phyloP scores from a whole-genome alignment of 2,797 vertebrate species.

The Falco naumanni region DNA sequence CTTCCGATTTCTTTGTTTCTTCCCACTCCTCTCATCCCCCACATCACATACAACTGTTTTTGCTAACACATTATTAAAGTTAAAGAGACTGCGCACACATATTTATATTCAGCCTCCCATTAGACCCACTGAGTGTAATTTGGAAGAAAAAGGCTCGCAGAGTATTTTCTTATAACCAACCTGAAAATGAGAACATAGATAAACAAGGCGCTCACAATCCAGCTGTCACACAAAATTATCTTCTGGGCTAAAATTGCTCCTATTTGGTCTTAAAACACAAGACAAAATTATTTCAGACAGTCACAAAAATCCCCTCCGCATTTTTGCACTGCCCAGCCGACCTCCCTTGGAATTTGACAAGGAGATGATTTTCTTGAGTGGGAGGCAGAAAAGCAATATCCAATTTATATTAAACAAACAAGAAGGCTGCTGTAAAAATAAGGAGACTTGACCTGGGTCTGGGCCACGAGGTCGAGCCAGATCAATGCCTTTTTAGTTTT shows the following conservation, averaged over 20 bases:
- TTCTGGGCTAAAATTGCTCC: conserved; percentile 29
- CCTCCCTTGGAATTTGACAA: background rate
- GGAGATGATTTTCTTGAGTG: conserved; percentile 27
- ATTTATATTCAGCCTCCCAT: conserved; percentile 15
- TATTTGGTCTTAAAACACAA: background rate
- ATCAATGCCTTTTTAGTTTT: conserved; percentile 43
- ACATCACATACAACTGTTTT: background rate
- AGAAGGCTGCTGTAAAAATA: conserved; percentile 48
- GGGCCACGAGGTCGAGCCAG: background rate
- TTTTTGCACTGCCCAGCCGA: conserved; percentile 9
- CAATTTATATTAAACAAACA: conserved; percentile 60
- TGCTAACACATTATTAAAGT: background rate
- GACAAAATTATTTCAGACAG: conserved; percentile 10
- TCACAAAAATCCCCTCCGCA: conserved; percentile 5
- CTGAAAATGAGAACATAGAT: conserved; percentile 53
- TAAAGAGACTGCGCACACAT: background rate
- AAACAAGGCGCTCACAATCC: background rate
- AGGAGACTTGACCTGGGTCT: conserved; percentile 17
- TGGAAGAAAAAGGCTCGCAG: background rate
- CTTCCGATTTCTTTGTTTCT: background rate
- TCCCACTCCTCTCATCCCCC: background rate
- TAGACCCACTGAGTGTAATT: background rate
- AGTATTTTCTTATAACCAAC: conserved; percentile 38
- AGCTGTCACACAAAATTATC: conserved; percentile 42
- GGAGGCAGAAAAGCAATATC: conserved; percentile 51